Base-by-base conservation (phyloP, 2,888 invertebrate species). In the Drosophila merina region DNA sequence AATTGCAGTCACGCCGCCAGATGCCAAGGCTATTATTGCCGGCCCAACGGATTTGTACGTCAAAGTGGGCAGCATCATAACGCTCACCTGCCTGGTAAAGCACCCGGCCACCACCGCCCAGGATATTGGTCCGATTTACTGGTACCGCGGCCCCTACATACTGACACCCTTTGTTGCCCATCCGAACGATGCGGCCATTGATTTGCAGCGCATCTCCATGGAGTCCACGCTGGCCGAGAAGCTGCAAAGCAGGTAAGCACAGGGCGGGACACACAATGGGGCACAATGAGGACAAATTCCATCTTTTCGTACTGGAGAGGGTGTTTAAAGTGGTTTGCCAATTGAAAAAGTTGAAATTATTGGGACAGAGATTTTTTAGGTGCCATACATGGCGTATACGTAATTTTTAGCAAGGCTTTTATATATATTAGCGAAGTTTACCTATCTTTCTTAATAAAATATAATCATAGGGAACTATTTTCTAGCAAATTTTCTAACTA, bases 61-160 rank as follows among this genome's bases (percentile, higher is more conserved):
- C 74, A 95, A 95, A 91, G 94, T 94, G 72, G 96, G 95, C 74
- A 95, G 95, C 91, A 93, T 94, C 66, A 94, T 96, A 83, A 95
- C 94, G 76, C 92, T 96, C 81, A 94, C 94, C 76, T 96, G 96
- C 90, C 93, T 94, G 78, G 95, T 95, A 89, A 94, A 94, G 82
- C 95, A 95, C 90, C 95, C 95, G 74, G 69, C 89, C 40, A 81
- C 89, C 30, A 76, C 90, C 47, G 83, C 79, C 9, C 95, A 95
- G 91, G 95, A 95, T 91, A 92, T 95, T 89, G 95, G 95, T 74
- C 95, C 95, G 79, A 94, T 95, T 76, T 94, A 94, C 89, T 95
- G 95, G 95, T 95, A 94, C 91, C 93, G 94, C 77, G 95, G 94
- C 67, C 89, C 89, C 48, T 89, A 91, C 83, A 89, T 90, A 64